These are phyloP conservation scores for Tinea semifulvella DNA, from an alignment of 2,888 invertebrate genomes.

Conservation along the genomic window DNA sequence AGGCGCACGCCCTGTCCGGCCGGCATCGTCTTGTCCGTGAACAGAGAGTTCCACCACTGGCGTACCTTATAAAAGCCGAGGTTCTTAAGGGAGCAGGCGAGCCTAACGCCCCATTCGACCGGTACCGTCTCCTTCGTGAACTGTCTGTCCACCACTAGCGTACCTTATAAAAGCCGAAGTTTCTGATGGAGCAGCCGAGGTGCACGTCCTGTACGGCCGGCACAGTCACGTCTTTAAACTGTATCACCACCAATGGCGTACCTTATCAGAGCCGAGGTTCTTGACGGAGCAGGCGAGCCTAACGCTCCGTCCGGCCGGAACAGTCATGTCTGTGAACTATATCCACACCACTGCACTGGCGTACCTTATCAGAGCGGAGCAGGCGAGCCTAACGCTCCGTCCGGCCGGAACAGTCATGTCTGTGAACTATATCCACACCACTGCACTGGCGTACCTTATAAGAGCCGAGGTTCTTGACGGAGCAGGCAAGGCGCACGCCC, in stretches of 20 bases:
- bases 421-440: constrained; percentile 88
- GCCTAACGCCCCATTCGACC: constrained; percentile 86
- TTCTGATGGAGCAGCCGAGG: constrained; percentile 90
- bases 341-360: constrained; percentile 86
- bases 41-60: constrained; percentile 87
- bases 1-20: constrained; percentile 89
- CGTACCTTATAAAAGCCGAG: constrained; percentile 90
- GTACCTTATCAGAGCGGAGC: constrained; percentile 90
- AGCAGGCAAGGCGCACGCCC: constrained; percentile 88
- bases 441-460: constrained; percentile 88
- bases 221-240: constrained; percentile 90
- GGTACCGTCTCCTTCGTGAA: constrained; percentile 91
- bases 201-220: constrained; percentile 89
- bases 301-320: constrained; percentile 88
- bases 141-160: constrained; percentile 83
- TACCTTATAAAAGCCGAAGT: constrained; percentile 91
- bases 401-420: constrained; percentile 91
- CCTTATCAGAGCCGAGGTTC: constrained; percentile 91
- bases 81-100: constrained; percentile 91
- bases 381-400: constrained; percentile 86
- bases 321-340: constrained; percentile 89
- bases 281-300: constrained; percentile 91
- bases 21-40: constrained; percentile 88
- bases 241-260: constrained; percentile 87
- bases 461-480: constrained; percentile 89